phyloP scores from a whole-genome alignment of 2,888 invertebrate genomes.

The Euplagia quadripunctaria region DNA sequence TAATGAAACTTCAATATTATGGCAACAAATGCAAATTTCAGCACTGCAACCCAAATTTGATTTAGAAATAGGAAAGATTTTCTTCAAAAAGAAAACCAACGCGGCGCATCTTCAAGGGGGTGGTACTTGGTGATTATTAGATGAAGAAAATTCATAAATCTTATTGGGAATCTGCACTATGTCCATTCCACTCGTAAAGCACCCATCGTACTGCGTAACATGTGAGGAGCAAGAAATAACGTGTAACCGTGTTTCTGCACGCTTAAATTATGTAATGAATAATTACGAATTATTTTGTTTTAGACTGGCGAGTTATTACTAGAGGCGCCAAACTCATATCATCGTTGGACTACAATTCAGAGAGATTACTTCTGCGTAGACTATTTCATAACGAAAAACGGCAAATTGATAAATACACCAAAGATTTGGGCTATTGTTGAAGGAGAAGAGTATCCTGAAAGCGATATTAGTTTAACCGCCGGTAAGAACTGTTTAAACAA shows the following conservation, averaged over 20 bases:
- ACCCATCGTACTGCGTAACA: too few relatives aligned
- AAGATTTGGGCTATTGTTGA: conserved; percentile 28
- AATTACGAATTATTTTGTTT: conserved; percentile 19
- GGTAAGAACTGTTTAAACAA: conserved; percentile 41
- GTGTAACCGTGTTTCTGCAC: neutral
- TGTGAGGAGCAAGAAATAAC: neutral
- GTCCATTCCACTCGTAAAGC: too few relatives aligned
- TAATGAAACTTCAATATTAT: too few relatives aligned
- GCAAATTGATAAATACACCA: neutral
- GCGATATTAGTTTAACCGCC: conserved; percentile 37
- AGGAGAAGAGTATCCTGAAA: conserved; percentile 11
- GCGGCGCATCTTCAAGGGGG: too few relatives aligned
- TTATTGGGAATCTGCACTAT: too few relatives aligned
- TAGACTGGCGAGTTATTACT: conserved; percentile 50
- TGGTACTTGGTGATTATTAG: too few relatives aligned
- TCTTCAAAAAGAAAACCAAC: too few relatives aligned
- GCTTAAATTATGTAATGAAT: neutral
- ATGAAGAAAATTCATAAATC: too few relatives aligned
- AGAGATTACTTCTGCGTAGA: conserved; percentile 53
- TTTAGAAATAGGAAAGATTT: too few relatives aligned
- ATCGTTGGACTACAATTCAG: conserved; percentile 45
- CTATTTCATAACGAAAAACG: conserved; percentile 26
- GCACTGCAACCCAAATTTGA: too few relatives aligned
- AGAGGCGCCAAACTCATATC: conserved; percentile 55
- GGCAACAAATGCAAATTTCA: too few relatives aligned